A percentile compares a stretch with the other conserved stretches of the same genome.
Evolutionary conservation across 2,888 invertebrate species (phyloP).

Genomic region (Cryptocephalus primarius): DNA sequence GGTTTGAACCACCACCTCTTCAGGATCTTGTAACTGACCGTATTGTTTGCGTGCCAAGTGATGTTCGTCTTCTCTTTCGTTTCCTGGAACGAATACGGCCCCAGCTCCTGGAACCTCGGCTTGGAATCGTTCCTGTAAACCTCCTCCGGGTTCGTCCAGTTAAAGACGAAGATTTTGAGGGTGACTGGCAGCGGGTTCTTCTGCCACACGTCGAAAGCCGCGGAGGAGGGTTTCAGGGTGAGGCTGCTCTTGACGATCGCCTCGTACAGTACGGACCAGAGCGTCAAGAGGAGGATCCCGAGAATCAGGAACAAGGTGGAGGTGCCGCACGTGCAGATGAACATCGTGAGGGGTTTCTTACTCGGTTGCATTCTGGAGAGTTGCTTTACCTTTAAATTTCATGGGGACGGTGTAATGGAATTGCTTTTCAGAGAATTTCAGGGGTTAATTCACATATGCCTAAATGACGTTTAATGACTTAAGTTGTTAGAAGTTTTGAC

Average conservation of each 20-base stretch:
- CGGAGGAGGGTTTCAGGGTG: constrained; percentile 47
- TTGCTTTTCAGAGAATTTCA: too few species aligned
- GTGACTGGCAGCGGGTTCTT: constrained; percentile 51
- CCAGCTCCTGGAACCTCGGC: constrained; percentile 45
- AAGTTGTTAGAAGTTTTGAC: too few species aligned
- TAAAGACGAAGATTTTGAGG: constrained; percentile 61
- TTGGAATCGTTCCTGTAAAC: constrained; percentile 43
- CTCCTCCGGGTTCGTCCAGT: constrained; percentile 69
- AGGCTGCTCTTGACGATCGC: constrained; percentile 38
- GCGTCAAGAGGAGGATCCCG: constrained; percentile 16
- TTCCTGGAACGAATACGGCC: constrained; percentile 58
- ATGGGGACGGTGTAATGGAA: background rate
- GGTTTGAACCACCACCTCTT: constrained; percentile 61
- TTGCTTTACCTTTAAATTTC: constrained; percentile 8
- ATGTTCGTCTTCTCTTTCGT: constrained; percentile 62
- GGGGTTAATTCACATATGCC: too few species aligned
- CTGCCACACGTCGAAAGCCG: constrained; percentile 57
- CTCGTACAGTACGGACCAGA: constrained; percentile 15
- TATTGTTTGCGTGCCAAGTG: constrained; percentile 57
- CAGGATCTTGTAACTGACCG: constrained; percentile 59
- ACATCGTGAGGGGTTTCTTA: constrained; percentile 9
- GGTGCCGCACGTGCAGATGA: constrained; percentile 10
- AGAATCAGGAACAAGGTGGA: constrained; percentile 11
- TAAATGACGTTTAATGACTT: too few species aligned
- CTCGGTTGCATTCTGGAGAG: constrained; percentile 14